Conservation (phyloP, 2,888 invertebrate genomes). For the Hermaeophaga mercurialis region DNA sequence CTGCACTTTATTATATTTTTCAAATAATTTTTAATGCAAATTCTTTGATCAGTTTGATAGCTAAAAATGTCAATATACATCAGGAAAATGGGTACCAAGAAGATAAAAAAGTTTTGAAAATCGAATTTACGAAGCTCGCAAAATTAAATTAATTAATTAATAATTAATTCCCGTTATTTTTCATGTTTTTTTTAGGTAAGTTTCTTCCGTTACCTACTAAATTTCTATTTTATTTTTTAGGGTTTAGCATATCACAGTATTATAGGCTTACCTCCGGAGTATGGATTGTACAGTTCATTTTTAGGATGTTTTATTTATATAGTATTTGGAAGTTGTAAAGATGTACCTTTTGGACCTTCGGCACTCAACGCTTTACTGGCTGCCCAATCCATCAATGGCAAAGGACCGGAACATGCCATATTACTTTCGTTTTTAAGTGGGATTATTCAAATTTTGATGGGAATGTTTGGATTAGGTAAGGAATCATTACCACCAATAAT, state of each 20-base stretch:
- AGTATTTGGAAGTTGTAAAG: slow-evolving; percentile 88
- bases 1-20: too few relatives aligned
- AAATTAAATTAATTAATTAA: too few relatives aligned
- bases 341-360: slow-evolving; percentile 91
- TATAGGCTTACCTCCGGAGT: slow-evolving; percentile 69
- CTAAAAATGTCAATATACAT: too few relatives aligned
- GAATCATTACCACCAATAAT: too few relatives aligned
- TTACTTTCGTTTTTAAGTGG: slow-evolving; percentile 78
- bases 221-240: slow-evolving; percentile 13
- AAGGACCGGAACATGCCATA: slow-evolving; percentile 69
- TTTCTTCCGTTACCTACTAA: too few relatives aligned
- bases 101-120: too few relatives aligned
- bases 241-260: slow-evolving; percentile 28
- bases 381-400: slow-evolving; percentile 74
- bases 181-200: too few relatives aligned
- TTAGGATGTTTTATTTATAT: slow-evolving; percentile 90
- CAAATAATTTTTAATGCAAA: too few relatives aligned
- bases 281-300: slow-evolving; percentile 93
- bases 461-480: slow-evolving; percentile 76
- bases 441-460: slow-evolving; percentile 78
- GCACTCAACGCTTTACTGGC: slow-evolving; percentile 90
- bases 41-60: too few relatives aligned
- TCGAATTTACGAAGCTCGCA: too few relatives aligned
- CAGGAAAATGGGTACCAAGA: too few relatives aligned
- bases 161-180: too few relatives aligned